Evolutionary conservation across 2,888 invertebrate species (phyloP).

Genomic region (Yponomeuta evonymella): DNA sequence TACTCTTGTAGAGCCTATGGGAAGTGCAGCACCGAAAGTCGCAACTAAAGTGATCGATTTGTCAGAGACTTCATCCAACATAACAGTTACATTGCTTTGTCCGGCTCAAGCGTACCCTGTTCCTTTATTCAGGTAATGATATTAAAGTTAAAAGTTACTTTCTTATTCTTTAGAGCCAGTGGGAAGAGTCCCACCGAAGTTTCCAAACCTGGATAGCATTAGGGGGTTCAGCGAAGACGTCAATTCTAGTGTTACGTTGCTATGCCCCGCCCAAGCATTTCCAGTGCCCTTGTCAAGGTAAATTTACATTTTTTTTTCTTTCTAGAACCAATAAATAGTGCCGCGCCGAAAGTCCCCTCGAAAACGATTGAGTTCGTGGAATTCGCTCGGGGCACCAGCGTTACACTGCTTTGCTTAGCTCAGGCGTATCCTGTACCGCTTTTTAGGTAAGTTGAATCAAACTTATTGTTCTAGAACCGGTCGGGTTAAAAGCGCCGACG

Average conservation of each 20-base stretch:
- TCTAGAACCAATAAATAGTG: constrained; percentile 83
- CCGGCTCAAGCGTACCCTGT: constrained; percentile 81
- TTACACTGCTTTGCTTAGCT: constrained; percentile 81
- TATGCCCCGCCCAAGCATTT: constrained; percentile 83
- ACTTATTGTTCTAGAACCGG: constrained; percentile 62
- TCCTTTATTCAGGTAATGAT: constrained; percentile 79
- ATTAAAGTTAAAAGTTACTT: neutral
- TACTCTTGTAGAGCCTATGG: constrained; percentile 78
- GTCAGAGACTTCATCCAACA: constrained; percentile 48
- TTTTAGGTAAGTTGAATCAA: constrained; percentile 76
- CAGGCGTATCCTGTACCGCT: constrained; percentile 81
- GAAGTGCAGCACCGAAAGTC: constrained; percentile 82
- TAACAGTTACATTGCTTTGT: constrained; percentile 72
- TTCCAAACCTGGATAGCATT: constrained; percentile 81
- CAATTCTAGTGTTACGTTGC: constrained; percentile 76
- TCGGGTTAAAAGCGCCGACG: constrained; percentile 80
- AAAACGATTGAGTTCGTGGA: constrained; percentile 68
- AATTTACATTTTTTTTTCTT: constrained; percentile 31
- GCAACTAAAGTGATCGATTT: constrained; percentile 73
- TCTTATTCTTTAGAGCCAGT: constrained; percentile 69
- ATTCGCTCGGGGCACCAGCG: constrained; percentile 59
- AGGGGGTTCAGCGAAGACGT: constrained; percentile 69
- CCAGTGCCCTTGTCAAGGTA: constrained; percentile 81
- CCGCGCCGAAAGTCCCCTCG: constrained; percentile 80
- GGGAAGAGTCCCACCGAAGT: constrained; percentile 81